These are phyloP conservation scores for Halictus quadricinctus DNA, from an alignment of 2,888 invertebrate species.

Conservation along the genomic window DNA sequence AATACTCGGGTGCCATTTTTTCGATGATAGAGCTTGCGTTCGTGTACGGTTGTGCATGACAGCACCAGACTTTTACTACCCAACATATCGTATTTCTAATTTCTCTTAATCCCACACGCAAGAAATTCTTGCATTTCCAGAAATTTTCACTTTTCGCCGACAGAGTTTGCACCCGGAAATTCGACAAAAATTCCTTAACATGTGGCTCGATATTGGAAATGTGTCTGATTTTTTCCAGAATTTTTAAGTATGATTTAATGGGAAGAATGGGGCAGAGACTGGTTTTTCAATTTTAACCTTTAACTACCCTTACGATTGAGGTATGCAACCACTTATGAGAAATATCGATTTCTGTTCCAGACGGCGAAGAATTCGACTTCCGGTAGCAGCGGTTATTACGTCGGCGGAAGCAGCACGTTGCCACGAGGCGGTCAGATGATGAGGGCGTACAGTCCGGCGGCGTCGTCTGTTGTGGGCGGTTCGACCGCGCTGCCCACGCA, in stretches of 20 bases:
- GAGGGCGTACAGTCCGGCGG: conserved; percentile 87
- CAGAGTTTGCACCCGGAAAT: no score
- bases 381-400: conserved; percentile 84
- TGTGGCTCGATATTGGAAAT: no score
- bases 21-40: no score
- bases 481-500: conserved; percentile 76
- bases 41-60: no score
- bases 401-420: conserved; percentile 87
- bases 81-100: no score
- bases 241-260: neutral
- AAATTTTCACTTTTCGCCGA: no score
- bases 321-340: neutral
- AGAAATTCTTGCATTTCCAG: no score
- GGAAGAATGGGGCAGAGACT: no score
- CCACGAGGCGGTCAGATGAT: conserved; percentile 87
- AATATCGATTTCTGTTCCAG: conserved; percentile 75
- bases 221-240: neutral
- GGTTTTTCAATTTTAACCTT: neutral
- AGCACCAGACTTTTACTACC: no score
- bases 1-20: no score
- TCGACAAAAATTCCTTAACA: neutral
- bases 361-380: conserved; percentile 85
- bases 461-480: conserved; percentile 79
- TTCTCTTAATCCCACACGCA: no score
- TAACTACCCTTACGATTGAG: rapidly evolving